Evolutionary conservation across 2,888 invertebrate species (phyloP).

Genomic region (Ophion obscuratus): DNA sequence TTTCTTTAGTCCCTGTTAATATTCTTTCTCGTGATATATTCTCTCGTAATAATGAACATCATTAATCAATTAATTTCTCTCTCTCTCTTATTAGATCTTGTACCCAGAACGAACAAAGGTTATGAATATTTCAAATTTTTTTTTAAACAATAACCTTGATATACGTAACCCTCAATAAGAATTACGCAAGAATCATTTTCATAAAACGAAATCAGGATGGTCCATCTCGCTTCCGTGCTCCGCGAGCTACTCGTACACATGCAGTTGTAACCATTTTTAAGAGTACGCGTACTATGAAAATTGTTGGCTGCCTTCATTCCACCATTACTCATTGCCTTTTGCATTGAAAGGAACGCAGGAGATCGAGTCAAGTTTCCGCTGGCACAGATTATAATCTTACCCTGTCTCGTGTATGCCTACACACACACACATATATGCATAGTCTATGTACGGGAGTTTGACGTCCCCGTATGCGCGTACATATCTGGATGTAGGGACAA

Average conservation of each 20-base stretch:
- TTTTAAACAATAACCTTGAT: neutral
- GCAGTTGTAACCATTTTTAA: slow-evolving; percentile 20
- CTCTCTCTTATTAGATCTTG: neutral
- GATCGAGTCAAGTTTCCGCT: slow-evolving; percentile 68
- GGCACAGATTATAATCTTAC: slow-evolving; percentile 65
- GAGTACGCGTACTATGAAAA: slow-evolving; percentile 46
- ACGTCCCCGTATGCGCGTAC: slow-evolving; percentile 33
- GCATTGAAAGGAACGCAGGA: slow-evolving; percentile 65
- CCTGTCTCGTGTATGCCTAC: slow-evolving; percentile 13
- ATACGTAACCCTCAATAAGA: no score
- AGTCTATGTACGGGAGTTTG: slow-evolving; percentile 33
- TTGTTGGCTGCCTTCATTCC: slow-evolving; percentile 56
- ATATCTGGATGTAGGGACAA: slow-evolving; percentile 55
- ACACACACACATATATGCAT: neutral
- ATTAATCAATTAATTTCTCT: neutral
- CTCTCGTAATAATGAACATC: no score
- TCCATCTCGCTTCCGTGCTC: no score
- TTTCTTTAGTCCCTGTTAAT: no score
- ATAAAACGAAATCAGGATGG: no score
- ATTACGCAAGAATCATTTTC: no score
- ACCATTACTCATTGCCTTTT: slow-evolving; percentile 65
- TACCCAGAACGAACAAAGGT: slow-evolving; percentile 29
- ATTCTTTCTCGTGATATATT: neutral
- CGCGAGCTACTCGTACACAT: neutral
- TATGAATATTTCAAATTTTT: slow-evolving; percentile 30